Evolutionary conservation across 2,113 vertebrate genomes (phyloP), one percentile per base, ranked within the genome.

Genomic region (Megaleporinus macrocephalus): DNA sequence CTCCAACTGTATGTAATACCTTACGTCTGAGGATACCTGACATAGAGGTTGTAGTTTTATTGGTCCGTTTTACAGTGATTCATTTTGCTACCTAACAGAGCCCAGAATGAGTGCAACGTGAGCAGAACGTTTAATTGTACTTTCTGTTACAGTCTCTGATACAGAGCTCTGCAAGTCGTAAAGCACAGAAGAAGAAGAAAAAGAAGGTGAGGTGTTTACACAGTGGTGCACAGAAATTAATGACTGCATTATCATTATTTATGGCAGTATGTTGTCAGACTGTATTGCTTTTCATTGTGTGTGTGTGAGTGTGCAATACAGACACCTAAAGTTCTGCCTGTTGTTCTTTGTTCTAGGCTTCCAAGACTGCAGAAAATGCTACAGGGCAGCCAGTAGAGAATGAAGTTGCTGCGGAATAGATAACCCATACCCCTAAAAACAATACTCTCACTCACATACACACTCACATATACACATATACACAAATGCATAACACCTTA

Each of bases 111-210:
- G 3, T 1, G 22, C 20, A 59, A 24, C 0, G 0, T 12, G 3
- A 53, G 12, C 13, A 26, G 22, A 61, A 53, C 24, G 5, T 72
- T 71, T 76, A 5, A 63, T 73, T 1, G 30, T 2, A 13, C 30
- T 7, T 79, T 36, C 71, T 78, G 1, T 80, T 87, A 36, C 80
- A 99, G 98, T 95, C 96, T 88, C 95, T 99, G 74, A 95, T 99
- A 87, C 96, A 98, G 76, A 99, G 97, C 93, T 98, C 98, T 62
- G 96, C 97, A 78, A 99, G 97, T 92, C 92, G 97, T 65, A 99
- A 98, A 94, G 96, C 97, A 49, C 97, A 99, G 91, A 99, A 99
- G 93, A 99, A 97, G 93, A 99, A 98, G 96, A 99, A 99, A 95
- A 99, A 99, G 95, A 99, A 99, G 97, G 98, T 99, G 84, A 86